These are phyloP conservation scores for Phyto melanocephala DNA, from an alignment of 2,888 invertebrate species.

Conservation along the genomic window DNA sequence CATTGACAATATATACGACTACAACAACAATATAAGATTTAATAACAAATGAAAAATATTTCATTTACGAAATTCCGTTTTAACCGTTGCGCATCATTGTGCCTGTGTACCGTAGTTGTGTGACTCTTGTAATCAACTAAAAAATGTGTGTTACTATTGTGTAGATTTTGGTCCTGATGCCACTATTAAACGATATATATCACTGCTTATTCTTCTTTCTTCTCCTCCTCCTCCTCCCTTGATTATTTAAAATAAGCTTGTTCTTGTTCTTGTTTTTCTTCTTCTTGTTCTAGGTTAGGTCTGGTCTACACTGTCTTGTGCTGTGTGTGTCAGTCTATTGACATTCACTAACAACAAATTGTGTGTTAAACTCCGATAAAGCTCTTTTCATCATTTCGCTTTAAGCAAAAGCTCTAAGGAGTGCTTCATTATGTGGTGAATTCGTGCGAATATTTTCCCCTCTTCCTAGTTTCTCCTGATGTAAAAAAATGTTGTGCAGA, in stretches of 20 bases:
- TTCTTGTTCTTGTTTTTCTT: neutral
- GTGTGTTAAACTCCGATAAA: conserved; percentile 20
- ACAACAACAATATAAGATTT: neutral
- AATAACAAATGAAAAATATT: neutral
- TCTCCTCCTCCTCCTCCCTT: neutral
- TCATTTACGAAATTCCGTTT: conserved; percentile 13
- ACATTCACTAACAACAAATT: neutral
- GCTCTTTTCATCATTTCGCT: conserved; percentile 20
- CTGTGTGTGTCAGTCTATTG: conserved; percentile 12
- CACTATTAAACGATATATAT: conserved; percentile 32
- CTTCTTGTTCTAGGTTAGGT: conserved; percentile 27
- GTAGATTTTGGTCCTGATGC: conserved; percentile 37
- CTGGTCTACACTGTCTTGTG: conserved; percentile 27
- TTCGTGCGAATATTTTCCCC: neutral
- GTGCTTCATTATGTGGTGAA: neutral
- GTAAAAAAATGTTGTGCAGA: neutral
- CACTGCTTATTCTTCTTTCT: neutral
- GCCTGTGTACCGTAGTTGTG: conserved; percentile 22
- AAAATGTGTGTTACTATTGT: conserved; percentile 47
- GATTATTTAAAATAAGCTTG: neutral
- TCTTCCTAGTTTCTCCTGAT: neutral
- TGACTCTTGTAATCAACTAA: conserved; percentile 47
- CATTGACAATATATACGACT: neutral
- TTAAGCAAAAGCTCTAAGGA: neutral
- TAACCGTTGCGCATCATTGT: conserved; percentile 28